A percentile compares a stretch with the other conserved stretches of the same genome.
These are phyloP conservation scores for Spilosoma lubricipeda DNA, from an alignment of 2,888 invertebrate species.

Conservation along the genomic window DNA sequence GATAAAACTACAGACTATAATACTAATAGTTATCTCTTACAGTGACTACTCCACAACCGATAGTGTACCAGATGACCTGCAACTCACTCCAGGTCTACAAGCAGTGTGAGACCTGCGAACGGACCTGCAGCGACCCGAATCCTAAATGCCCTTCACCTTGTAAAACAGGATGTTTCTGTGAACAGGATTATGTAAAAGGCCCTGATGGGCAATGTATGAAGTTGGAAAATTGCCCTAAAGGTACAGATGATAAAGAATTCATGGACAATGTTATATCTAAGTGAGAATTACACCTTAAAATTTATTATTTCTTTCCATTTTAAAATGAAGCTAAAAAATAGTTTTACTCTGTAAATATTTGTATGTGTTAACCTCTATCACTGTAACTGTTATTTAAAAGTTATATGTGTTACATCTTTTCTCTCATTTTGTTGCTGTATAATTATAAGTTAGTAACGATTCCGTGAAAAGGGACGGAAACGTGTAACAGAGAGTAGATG, in stretches of 20 bases:
- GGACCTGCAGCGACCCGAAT: slow-evolving; percentile 62
- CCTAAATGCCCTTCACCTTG: slow-evolving; percentile 59
- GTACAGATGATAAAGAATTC: slow-evolving; percentile 41
- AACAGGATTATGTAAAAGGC: slow-evolving; percentile 61
- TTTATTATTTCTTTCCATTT: neutral
- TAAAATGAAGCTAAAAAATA: neutral
- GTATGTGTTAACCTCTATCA: no score
- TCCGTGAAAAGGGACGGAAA: neutral
- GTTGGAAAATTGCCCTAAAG: slow-evolving; percentile 65
- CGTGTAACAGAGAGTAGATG: neutral
- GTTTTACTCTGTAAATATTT: neutral
- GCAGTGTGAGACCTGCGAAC: slow-evolving; percentile 63
- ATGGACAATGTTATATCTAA: slow-evolving; percentile 7
- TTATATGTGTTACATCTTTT: neutral
- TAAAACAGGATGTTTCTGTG: slow-evolving; percentile 69
- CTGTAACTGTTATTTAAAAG: neutral
- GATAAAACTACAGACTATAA: neutral
- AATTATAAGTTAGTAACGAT: no score
- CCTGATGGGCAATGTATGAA: slow-evolving; percentile 65
- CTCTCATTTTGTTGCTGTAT: neutral
- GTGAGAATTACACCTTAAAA: neutral
- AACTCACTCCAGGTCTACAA: slow-evolving; percentile 62
- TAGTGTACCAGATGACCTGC: slow-evolving; percentile 58
- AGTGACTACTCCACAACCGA: slow-evolving; percentile 37
- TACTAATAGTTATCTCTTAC: slow-evolving; percentile 2